These are phyloP conservation scores for Palloptera scutellata DNA, from an alignment of 2,888 invertebrate genomes.

Conservation along the genomic window DNA sequence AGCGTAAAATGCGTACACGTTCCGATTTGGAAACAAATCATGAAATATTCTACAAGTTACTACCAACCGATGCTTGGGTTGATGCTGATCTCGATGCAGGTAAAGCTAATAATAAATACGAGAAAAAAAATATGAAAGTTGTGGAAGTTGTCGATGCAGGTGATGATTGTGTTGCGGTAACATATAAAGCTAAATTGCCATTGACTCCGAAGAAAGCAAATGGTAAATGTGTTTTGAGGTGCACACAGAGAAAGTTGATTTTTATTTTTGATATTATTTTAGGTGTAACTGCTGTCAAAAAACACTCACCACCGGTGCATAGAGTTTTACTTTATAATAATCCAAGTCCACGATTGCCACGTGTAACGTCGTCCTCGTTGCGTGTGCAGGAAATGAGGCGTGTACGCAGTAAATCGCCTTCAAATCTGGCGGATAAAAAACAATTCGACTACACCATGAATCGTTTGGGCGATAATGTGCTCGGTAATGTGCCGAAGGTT, in stretches of 20 bases:
- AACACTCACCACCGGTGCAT: conserved; percentile 49
- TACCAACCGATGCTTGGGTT: too few species aligned
- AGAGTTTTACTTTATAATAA: conserved; percentile 59
- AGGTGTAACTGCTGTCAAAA: conserved; percentile 18
- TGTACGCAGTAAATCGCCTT: conserved; percentile 39
- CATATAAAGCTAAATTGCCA: conserved; percentile 30
- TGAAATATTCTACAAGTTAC: too few species aligned
- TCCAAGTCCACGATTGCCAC: conserved; percentile 54
- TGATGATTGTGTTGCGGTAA: background rate
- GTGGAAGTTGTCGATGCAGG: too few species aligned
- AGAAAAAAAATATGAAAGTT: background rate
- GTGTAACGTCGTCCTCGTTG: conserved; percentile 43
- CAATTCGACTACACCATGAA: background rate
- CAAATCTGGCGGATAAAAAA: background rate
- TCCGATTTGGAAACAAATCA: conserved; percentile 42
- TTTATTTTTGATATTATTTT: background rate
- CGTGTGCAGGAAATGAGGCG: conserved; percentile 43
- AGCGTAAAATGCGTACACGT: conserved; percentile 47
- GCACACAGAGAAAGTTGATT: background rate
- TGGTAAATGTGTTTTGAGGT: background rate
- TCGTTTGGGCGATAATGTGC: background rate
- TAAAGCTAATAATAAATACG: conserved; percentile 38
- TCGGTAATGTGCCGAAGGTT: conserved; percentile 1
- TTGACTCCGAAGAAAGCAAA: conserved; percentile 46
- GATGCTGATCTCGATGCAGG: background rate